A percentile compares a stretch with the other conserved stretches of the same genome.
These are phyloP conservation scores for Halcyon smyrnensis DNA, from an alignment of 2,797 vertebrate species.

Conservation along the genomic window DNA sequence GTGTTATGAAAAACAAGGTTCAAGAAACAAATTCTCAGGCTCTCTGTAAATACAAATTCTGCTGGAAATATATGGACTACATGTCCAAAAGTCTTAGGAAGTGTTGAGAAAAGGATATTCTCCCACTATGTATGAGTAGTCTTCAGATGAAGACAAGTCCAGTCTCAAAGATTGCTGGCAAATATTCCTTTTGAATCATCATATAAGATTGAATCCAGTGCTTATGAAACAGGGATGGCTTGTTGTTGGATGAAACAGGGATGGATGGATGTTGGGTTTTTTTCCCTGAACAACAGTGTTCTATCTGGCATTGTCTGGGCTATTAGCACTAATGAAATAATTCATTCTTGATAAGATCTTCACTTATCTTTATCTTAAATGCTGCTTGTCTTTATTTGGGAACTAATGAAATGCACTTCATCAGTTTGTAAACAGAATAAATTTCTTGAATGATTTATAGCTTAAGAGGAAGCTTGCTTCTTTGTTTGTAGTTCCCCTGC, in stretches of 20 bases:
- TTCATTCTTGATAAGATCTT: neutral
- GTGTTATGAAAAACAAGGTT: neutral
- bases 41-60: neutral
- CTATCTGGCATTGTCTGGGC: neutral
- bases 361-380: neutral
- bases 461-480: neutral
- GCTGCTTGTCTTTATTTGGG: neutral
- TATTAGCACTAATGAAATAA: neutral
- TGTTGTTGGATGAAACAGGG: neutral
- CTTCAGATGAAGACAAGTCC: neutral
- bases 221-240: neutral
- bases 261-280: neutral
- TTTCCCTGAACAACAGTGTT: neutral
- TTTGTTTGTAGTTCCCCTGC: neutral
- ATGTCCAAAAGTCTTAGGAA: neutral
- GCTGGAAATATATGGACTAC: neutral
- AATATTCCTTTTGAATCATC: neutral
- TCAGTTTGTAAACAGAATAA: neutral
- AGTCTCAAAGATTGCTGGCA: neutral
- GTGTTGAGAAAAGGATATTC: neutral
- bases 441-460: neutral
- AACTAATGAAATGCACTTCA: neutral
- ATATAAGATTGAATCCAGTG: neutral
- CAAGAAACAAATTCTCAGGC: neutral
- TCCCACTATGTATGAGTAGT: neutral